These are phyloP conservation scores for Aphelocoma californica DNA, from an alignment of 2,797 vertebrate genomes.

Conservation along the genomic window DNA sequence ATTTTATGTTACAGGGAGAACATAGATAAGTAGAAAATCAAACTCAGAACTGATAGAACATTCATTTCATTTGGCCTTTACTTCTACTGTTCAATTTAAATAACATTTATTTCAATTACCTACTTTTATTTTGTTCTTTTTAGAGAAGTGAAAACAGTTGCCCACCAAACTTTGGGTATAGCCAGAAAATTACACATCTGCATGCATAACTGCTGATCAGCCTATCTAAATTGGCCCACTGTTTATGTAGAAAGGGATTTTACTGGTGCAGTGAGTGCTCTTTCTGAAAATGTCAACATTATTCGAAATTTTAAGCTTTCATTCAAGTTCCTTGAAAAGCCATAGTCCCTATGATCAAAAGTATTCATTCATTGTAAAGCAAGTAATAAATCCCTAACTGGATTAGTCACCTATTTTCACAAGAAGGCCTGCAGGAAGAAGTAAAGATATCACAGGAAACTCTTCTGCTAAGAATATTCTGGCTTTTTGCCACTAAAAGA, in stretches of 20 bases:
- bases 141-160: background rate
- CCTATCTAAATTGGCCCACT: background rate
- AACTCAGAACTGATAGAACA: constrained; percentile 43
- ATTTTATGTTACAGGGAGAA: constrained; percentile 37
- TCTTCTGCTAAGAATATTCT: constrained; percentile 44
- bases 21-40: background rate
- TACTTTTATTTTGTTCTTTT: background rate
- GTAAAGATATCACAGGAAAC: constrained; percentile 37
- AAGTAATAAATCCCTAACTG: background rate
- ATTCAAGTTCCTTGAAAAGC: background rate
- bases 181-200: background rate
- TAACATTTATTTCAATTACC: background rate
- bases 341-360: background rate
- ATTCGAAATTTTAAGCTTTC: background rate
- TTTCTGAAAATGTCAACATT: background rate
- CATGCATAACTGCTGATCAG: background rate
- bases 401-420: background rate
- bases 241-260: background rate
- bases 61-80: background rate
- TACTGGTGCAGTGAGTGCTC: background rate
- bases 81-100: background rate
- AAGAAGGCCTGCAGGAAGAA: constrained; percentile 28
- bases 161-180: background rate
- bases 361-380: background rate
- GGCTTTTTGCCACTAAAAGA: background rate